phyloP scores from a whole-genome alignment of 2,888 invertebrate genomes.

The Nineta flava region DNA sequence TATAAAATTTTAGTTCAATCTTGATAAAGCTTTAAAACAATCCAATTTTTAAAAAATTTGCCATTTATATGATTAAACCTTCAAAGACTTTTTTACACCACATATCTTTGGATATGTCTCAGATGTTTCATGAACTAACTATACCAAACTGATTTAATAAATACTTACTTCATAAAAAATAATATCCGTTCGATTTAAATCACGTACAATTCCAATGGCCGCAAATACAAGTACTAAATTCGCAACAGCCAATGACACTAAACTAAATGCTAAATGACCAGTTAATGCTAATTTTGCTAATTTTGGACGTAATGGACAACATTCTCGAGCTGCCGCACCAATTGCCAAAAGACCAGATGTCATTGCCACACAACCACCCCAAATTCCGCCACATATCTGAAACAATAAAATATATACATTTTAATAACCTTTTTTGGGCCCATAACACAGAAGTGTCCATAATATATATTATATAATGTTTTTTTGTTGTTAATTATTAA shows the following conservation, averaged over 20 bases:
- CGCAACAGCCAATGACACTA: constrained; percentile 41
- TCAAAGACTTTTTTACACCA: too few relatives aligned
- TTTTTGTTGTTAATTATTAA: neutral
- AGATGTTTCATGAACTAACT: too few relatives aligned
- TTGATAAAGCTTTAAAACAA: too few relatives aligned
- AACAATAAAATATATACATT: constrained; percentile 14
- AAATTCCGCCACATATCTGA: constrained; percentile 42
- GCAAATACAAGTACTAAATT: constrained; percentile 43
- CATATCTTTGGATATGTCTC: too few relatives aligned
- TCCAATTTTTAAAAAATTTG: too few relatives aligned
- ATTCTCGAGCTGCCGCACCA: constrained; percentile 40
- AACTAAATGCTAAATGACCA: constrained; percentile 45
- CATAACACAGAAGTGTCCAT: neutral
- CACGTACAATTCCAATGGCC: constrained; percentile 43
- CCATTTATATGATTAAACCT: too few relatives aligned
- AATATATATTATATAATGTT: neutral
- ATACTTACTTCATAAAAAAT: constrained; percentile 14
- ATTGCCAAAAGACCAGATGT: constrained; percentile 45
- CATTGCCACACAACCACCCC: constrained; percentile 48
- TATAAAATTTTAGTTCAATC: too few relatives aligned
- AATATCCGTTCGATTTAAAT: constrained; percentile 28
- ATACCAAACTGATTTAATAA: neutral
- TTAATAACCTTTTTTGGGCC: neutral
- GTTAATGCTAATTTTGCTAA: constrained; percentile 40
- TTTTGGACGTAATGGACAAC: constrained; percentile 28